Base-by-base conservation (phyloP, 1,140 invertebrate species). In the Atopsyche davidsoni region DNA sequence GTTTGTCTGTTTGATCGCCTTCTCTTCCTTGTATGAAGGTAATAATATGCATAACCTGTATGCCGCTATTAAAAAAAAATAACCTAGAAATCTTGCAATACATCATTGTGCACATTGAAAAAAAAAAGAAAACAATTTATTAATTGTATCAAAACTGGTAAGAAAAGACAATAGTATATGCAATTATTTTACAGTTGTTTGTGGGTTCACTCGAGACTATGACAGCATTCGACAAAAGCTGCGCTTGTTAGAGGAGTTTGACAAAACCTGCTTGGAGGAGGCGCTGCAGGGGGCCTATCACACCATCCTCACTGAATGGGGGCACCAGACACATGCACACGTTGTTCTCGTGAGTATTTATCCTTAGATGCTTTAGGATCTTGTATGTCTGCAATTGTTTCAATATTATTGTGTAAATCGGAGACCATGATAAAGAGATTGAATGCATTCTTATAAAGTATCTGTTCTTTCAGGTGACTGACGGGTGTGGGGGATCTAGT, bases 1-100 rank as follows among this genome's bases (percentile, higher is more conserved):
- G 72, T 93, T 94, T 74, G 84, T 91, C 7, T 79, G 92, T n/a
- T 67, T 96, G 69, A 87, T 96, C 1, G 75, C 83, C 0, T 95
- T 88, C 66, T 90, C 89, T 2, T 88, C 87, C 9, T 61, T 80
- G 1, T 87, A 82, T 65, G 87, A 93, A 64, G 62, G 71, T 73
- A 63, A 62, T 21, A 25, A 25, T 9, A 36, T 46, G 18, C 39
- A 38, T 14, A 38, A 38, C 17, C 9, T 38, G n/a, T 6, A 38
- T 9, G 6, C 4, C 9, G n/a, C 9, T 7, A 38, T 38, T 14
- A 14, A n/a, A n/a, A n/a, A n/a, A n/a, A n/a, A n/a, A n/a, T n/a
- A n/a, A n/a, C n/a, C n/a, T n/a, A n/a, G n/a, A n/a, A n/a, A n/a
- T n/a, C n/a, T n/a, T n/a, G n/a, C n/a, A n/a, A n/a, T n/a, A n/a